Evolutionary conservation across 53 echinoderm and acorn worm species (phyloP).

Genomic region (Actinopyga echinites): DNA sequence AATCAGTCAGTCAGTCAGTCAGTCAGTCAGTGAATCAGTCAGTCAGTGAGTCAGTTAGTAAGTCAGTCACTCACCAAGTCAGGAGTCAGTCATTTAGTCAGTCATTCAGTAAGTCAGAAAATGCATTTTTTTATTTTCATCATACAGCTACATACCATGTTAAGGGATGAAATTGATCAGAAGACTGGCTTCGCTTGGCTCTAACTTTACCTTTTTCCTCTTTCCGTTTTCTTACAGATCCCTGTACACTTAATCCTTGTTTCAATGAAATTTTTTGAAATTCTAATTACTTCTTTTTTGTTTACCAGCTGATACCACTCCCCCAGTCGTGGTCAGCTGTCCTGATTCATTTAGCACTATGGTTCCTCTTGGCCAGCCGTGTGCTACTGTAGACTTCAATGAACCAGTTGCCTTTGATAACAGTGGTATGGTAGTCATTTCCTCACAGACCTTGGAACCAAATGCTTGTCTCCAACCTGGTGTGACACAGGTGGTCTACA

Average conservation of each 20-base stretch:
- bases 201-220: slow-evolving; percentile 10
- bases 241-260: slow-evolving; percentile 11
- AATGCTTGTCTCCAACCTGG: slow-evolving; percentile 30
- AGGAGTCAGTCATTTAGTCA: too few relatives aligned
- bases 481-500: slow-evolving; percentile 53
- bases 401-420: slow-evolving; percentile 48
- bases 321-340: slow-evolving; percentile 46
- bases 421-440: slow-evolving; percentile 29
- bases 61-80: too few relatives aligned
- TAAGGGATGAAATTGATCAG: too few relatives aligned
- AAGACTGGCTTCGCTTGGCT: too few relatives aligned
- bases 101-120: too few relatives aligned
- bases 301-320: neutral
- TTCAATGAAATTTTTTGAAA: neutral
- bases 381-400: slow-evolving; percentile 44
- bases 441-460: neutral
- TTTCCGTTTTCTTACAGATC: neutral
- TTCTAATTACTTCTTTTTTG: neutral
- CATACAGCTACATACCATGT: too few relatives aligned
- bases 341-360: slow-evolving; percentile 17
- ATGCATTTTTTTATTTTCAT: too few relatives aligned
- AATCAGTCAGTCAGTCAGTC: too few relatives aligned
- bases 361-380: slow-evolving; percentile 1
- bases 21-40: too few relatives aligned
- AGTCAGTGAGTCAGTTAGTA: too few relatives aligned